These are phyloP conservation scores for Temnothorax ravouxi DNA, from an alignment of 2,888 invertebrate species.

Conservation along the genomic window DNA sequence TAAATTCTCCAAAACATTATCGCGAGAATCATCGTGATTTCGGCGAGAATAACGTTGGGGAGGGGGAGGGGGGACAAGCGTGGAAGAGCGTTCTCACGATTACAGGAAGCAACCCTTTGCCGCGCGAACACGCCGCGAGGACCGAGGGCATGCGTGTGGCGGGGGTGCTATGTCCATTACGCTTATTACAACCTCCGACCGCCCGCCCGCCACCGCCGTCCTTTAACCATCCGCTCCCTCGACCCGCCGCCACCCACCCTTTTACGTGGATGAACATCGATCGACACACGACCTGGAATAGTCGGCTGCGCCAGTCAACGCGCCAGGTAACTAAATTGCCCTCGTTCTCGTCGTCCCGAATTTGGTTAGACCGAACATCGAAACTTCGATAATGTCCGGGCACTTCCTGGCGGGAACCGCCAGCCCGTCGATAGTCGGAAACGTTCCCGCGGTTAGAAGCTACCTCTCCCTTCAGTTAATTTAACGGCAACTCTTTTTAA, in stretches of 20 bases:
- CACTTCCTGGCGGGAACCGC: slow-evolving; percentile 45
- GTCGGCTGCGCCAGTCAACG: slow-evolving; percentile 65
- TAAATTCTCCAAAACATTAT: background rate
- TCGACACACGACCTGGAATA: slow-evolving; percentile 81
- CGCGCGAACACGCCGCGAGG: slow-evolving; percentile 72
- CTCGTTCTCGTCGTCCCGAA: slow-evolving; percentile 64
- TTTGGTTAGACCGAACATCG: slow-evolving; percentile 56
- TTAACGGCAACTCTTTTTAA: background rate
- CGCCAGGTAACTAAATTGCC: slow-evolving; percentile 78
- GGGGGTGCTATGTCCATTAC: slow-evolving; percentile 87
- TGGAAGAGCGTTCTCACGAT: slow-evolving; percentile 73
- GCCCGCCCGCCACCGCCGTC: slow-evolving; percentile 68
- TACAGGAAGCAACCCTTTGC: slow-evolving; percentile 76
- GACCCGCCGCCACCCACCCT: slow-evolving; percentile 81
- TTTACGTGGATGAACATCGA: slow-evolving; percentile 84
- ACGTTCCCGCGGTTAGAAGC: background rate
- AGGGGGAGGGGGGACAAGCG: background rate
- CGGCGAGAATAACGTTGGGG: slow-evolving; percentile 60
- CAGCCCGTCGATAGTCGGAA: background rate
- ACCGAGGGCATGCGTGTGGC: slow-evolving; percentile 80
- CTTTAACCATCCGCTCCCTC: slow-evolving; percentile 77
- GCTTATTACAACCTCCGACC: slow-evolving; percentile 87
- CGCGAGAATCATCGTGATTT: slow-evolving; percentile 23
- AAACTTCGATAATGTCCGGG: slow-evolving; percentile 55
- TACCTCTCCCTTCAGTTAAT: background rate